These are phyloP conservation scores for Sylvilagus bachmani DNA, from an alignment of 2,113 vertebrate genomes.

Conservation along the genomic window DNA sequence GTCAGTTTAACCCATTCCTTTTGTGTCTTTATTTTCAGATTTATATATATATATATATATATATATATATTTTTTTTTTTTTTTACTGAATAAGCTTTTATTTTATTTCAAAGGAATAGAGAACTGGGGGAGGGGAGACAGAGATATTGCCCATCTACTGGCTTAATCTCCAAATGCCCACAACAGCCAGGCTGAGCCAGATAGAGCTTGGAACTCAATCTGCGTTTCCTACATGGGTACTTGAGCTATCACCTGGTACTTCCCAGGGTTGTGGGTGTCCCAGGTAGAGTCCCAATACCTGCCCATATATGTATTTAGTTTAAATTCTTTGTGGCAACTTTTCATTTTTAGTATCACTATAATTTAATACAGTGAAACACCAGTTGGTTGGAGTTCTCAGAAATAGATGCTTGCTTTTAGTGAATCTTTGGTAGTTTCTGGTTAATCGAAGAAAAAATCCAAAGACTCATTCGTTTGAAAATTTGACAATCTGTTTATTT, in stretches of 20 bases:
- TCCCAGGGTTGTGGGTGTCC: not conserved
- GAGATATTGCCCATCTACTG: too few species aligned
- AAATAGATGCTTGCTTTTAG: not conserved
- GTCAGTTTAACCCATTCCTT: not conserved
- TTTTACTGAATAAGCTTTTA: too few species aligned
- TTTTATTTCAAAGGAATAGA: too few species aligned
- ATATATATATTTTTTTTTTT: too few species aligned
- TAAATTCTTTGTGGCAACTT: not conserved
- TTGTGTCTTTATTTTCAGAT: slow-evolving; percentile 27
- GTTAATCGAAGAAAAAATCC: not conserved
- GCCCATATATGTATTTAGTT: not conserved
- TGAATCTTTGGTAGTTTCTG: slow-evolving; percentile 30
- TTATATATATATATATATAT: not conserved
- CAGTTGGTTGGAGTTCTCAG: slow-evolving; percentile 46
- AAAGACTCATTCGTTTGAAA: not conserved
- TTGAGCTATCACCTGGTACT: too few species aligned
- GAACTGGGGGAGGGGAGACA: too few species aligned
- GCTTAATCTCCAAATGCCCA: too few species aligned
- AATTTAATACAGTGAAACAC: slow-evolving; percentile 24
- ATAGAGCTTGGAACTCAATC: too few species aligned
- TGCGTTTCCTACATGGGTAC: too few species aligned
- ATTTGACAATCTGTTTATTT: slow-evolving; percentile 35
- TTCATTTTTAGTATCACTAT: slow-evolving; percentile 25
- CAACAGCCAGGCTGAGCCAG: too few species aligned
- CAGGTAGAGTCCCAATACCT: too few species aligned